A percentile compares a stretch with the other conserved stretches of the same genome.
Evolutionary conservation across 2,113 vertebrate genomes (phyloP).

Genomic region (Pipra filicauda): DNA sequence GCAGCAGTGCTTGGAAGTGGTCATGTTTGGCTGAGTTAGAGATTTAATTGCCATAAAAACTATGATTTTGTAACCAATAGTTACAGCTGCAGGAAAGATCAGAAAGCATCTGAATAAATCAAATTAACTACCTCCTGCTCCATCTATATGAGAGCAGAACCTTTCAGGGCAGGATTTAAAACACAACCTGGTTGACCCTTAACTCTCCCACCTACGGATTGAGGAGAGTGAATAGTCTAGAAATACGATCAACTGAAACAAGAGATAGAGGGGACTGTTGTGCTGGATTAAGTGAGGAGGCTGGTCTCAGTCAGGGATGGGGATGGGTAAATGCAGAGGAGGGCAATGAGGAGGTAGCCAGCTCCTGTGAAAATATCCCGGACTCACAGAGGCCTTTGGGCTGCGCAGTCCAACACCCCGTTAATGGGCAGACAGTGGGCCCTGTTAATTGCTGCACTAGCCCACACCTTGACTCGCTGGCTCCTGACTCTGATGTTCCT

Average conservation of each 20-base stretch:
- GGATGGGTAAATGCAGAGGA: not conserved
- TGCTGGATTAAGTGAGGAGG: not conserved
- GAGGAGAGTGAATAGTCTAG: not conserved
- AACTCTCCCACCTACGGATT: not conserved
- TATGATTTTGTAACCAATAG: constrained; percentile 40
- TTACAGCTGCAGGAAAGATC: constrained; percentile 46
- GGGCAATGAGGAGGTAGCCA: not conserved
- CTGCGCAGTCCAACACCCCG: not conserved
- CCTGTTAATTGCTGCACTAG: not conserved
- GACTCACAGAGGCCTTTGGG: not conserved
- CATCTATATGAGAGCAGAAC: not conserved
- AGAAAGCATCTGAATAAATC: constrained; percentile 24
- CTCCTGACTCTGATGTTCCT: not conserved
- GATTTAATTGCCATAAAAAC: constrained; percentile 46
- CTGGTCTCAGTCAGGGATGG: fast-evolving
- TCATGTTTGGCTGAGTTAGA: constrained; percentile 21
- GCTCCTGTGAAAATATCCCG: not conserved
- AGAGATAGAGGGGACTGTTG: fast-evolving
- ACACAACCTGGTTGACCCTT: not conserved
- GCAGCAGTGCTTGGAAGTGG: constrained; percentile 23
- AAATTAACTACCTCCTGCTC: constrained; percentile 1
- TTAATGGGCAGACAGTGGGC: not conserved
- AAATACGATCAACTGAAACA: not conserved
- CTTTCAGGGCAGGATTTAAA: not conserved
- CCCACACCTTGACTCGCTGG: not conserved